phyloP scores from a whole-genome alignment of 2,113 vertebrate genomes.

The Centrocercus urophasianus region DNA sequence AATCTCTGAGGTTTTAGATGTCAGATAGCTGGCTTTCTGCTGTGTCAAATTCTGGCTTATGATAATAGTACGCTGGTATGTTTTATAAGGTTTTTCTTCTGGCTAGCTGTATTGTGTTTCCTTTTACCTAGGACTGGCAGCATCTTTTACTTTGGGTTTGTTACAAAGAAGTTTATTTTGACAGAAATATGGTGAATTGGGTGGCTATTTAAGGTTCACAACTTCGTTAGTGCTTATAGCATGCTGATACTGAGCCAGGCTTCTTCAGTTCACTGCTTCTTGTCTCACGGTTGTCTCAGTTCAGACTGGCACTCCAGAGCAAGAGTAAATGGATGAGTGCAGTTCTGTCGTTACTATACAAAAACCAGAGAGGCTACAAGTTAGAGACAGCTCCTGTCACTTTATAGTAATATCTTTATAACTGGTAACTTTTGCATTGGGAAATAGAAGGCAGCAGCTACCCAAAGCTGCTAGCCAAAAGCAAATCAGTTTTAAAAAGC shows the following conservation, averaged over 20 bases:
- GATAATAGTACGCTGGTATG: neutral
- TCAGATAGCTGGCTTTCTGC: neutral
- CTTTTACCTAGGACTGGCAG: neutral
- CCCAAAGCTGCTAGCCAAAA: neutral
- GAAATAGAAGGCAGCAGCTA: neutral
- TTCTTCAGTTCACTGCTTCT: neutral
- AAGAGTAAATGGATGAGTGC: neutral
- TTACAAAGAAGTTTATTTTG: neutral
- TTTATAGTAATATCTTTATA: neutral
- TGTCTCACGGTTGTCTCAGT: neutral
- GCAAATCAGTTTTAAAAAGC: neutral
- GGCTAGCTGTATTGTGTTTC: neutral
- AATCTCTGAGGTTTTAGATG: neutral
- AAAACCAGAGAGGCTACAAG: neutral
- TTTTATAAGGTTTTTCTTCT: neutral
- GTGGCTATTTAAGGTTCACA: neutral
- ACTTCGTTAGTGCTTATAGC: neutral
- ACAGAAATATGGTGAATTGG: neutral
- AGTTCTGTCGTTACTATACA: neutral
- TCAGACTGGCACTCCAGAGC: neutral
- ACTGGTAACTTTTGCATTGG: neutral
- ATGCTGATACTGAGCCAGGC: neutral
- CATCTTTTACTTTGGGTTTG: accelerated
- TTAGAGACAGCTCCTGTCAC: neutral
- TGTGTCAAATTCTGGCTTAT: accelerated